These are phyloP conservation scores for Ormyrus rosae DNA, from an alignment of 2,888 invertebrate species.

Conservation along the genomic window DNA sequence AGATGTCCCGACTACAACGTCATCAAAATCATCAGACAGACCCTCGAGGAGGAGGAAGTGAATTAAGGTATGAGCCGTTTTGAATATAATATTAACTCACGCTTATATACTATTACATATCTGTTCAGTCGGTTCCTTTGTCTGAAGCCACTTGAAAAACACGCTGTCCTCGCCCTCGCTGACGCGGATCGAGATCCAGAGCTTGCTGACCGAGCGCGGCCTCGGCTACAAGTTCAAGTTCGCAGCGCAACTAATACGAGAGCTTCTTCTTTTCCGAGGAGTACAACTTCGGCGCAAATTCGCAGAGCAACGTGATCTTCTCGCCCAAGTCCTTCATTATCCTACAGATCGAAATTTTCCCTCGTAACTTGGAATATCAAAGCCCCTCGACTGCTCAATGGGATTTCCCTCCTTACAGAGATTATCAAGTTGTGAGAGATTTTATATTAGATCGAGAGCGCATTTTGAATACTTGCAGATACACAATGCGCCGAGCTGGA, in stretches of 20 bases:
- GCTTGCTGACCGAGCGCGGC: constrained; percentile 87
- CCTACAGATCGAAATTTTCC: no score
- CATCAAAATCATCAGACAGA: constrained; percentile 84
- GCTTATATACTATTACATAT: no score
- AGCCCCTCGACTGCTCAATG: no score
- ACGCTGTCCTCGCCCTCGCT: constrained; percentile 91
- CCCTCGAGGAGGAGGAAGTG: constrained; percentile 84
- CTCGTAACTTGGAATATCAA: no score
- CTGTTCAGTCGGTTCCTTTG: constrained; percentile 95
- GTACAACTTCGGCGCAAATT: constrained; percentile 88
- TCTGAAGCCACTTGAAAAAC: constrained; percentile 95
- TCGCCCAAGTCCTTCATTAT: constrained; percentile 90
- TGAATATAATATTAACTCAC: no score
- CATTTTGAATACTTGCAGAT: no score
- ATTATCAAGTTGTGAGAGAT: no score
- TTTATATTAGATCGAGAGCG: no score
- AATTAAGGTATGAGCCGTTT: constrained; percentile 94
- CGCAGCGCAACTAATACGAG: constrained; percentile 93
- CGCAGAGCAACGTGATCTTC: constrained; percentile 90
- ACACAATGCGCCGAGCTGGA: no score
- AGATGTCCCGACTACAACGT: constrained; percentile 89
- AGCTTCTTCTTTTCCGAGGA: constrained; percentile 91
- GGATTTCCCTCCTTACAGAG: no score
- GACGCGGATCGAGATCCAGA: constrained; percentile 89
- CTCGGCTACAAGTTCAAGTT: constrained; percentile 89